Evolutionary conservation across 2,888 invertebrate genomes (phyloP), one percentile per base, ranked within the genome.

Genomic region (Callosobruchus maculatus): DNA sequence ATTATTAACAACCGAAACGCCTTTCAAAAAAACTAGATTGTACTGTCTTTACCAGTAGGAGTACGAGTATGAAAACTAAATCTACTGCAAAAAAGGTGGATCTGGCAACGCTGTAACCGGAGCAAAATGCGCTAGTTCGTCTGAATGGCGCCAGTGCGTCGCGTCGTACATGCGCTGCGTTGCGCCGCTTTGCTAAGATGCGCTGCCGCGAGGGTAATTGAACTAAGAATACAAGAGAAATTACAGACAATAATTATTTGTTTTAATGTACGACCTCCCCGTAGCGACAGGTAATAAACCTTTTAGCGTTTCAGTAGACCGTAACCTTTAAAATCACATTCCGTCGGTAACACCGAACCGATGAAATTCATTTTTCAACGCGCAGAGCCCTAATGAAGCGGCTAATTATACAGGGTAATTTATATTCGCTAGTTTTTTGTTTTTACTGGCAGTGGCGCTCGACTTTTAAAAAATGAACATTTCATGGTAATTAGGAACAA

Each of bases 301-400:
- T 49, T 49, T 49, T 49, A 49, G 49, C 49, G 49, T 49, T 49
- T 49, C 49, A 49, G 49, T 49, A 49, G 49, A 49, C 13, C 49
- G 49, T 49, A 49, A 49, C 49, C 49, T 49, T 49, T 13, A 49
- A 49, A 49, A 49, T 49, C 13, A 49, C 49, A 49, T 49, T 49
- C 49, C 49, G n/a, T n/a, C n/a, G n/a, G n/a, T n/a, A n/a, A n/a
- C n/a, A n/a, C n/a, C n/a, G 73, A 75, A 72, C 73, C 72, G 70
- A 73, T 75, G 72, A 73, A 75, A 72, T 71, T 73, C 74, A 75
- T 75, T 75, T 73, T 75, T 75, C 74, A 72, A 73, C 49, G 73
- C 67, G 31, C 13, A 49, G 9, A 70, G 75, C 72, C 69, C 68
- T 74, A 72, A 75, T 74, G 71, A 74, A 74, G 72, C 71, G 68